Conservation (phyloP, 2,888 invertebrate species). For the Himalopsyche anomala region DNA sequence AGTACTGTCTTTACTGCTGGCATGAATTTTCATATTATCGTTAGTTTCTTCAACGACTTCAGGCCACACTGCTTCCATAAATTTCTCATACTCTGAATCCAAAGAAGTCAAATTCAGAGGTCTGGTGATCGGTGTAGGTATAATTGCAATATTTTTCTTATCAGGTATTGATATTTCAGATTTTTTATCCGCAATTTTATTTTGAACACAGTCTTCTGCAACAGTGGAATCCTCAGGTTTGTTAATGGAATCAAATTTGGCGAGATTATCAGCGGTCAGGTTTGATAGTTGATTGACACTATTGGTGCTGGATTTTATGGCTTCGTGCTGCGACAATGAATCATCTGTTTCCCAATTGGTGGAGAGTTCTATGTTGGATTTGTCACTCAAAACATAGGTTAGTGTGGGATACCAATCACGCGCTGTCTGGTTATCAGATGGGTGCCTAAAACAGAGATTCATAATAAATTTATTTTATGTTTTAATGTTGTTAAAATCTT, state of each 20-base stretch:
- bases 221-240: slow-evolving; percentile 67
- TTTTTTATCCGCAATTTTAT: slow-evolving; percentile 72
- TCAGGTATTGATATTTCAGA: slow-evolving; percentile 41
- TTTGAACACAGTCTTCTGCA: slow-evolving; percentile 68
- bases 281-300: slow-evolving; percentile 1
- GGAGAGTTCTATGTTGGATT: slow-evolving; percentile 67
- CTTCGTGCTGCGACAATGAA: slow-evolving; percentile 55
- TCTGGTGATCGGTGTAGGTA: neutral
- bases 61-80: slow-evolving; percentile 75
- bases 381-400: slow-evolving; percentile 67
- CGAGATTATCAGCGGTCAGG: slow-evolving; percentile 46
- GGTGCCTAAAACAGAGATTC: neutral
- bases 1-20: neutral
- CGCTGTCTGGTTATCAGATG: neutral
- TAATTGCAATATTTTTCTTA: neutral
- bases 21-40: neutral
- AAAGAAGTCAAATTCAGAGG: slow-evolving; percentile 45
- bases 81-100: slow-evolving; percentile 66
- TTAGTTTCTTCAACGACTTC: slow-evolving; percentile 68
- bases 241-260: slow-evolving; percentile 47
- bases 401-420: slow-evolving; percentile 71
- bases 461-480: neutral
- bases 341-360: slow-evolving; percentile 71
- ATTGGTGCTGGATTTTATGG: neutral
- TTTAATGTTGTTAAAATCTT: no score